Base-by-base conservation (phyloP, 2,888 invertebrate species). In the Globia sparganii region DNA sequence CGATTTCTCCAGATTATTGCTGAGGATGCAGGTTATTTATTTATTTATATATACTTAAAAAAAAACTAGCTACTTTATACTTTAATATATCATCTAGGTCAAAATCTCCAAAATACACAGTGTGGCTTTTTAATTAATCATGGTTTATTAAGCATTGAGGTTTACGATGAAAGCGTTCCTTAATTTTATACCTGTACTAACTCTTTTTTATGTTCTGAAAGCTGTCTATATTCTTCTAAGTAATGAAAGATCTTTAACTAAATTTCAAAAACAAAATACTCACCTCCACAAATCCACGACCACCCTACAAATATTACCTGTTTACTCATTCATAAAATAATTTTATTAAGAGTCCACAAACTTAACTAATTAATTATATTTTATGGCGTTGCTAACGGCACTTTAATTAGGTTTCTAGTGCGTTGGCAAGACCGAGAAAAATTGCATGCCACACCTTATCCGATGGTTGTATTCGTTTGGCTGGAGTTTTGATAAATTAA, bases 341-440 rank as follows among this genome's bases (percentile, higher is more conserved):
- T 88, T 85, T 79, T 85, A 88, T 87, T 87, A 85, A 86, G 73
- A 72, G 71, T 65, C 58, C 69, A 49, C 68, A n/a, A 90, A 90
- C 85, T 90, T 88, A 59, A 9, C 78, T 83, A 89, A 90, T 90
- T 90, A 89, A 89, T 90, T 89, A 89, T 87, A 75, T 87, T 88
- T 87, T 85, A 87, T 87, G 84, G 84, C 76, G 81, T 80, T 82
- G 89, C 78, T 86, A 89, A 90, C 81, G 90, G 87, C 86, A 86
- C 79, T 90, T 90, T 88, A 89, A 90, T 90, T 86, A 88, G 83
- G 67, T 64, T 64, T 28, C 72, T 25, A 73, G 49, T 59, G 72
- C 70, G 66, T 66, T 62, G 59, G 80, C 21, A 46, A 70, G 58
- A 43, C 73, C 73, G 66, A 80, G 84, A 88, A 88, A 88, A 87